A percentile compares a stretch with the other conserved stretches of the same genome.
Conservation (phyloP, 2,888 invertebrate genomes). For the Chalcosyrphus nemorum region DNA sequence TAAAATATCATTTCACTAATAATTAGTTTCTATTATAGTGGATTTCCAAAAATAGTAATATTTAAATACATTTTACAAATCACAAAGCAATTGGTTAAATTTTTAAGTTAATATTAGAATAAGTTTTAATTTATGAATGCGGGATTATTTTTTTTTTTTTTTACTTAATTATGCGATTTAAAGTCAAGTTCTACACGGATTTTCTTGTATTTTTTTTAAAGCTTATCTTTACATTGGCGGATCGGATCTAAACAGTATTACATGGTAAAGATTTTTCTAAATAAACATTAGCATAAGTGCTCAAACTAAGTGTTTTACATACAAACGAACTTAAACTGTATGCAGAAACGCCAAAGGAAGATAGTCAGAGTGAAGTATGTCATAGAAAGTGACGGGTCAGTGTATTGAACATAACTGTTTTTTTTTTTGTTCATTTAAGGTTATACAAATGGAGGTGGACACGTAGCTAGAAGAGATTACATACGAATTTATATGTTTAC, state of each 20-base stretch:
- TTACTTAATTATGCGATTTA: slow-evolving; percentile 2
- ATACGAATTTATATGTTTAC: no score
- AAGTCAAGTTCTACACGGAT: background rate
- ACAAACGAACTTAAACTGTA: slow-evolving; percentile 32
- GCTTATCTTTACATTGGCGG: slow-evolving; percentile 34
- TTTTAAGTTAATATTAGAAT: background rate
- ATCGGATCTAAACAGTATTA: slow-evolving; percentile 2
- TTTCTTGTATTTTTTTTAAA: slow-evolving; percentile 30
- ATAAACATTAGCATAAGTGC: background rate
- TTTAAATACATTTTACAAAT: slow-evolving; percentile 28
- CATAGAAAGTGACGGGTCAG: background rate
- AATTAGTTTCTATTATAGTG: slow-evolving; percentile 1
- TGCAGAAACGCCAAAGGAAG: slow-evolving; percentile 4
- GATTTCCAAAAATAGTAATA: slow-evolving; percentile 6
- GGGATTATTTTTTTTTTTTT: background rate
- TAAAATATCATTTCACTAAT: slow-evolving; percentile 1
- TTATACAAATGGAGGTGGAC: background rate
- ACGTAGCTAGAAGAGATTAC: no score
- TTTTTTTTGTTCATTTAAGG: background rate
- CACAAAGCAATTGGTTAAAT: slow-evolving; percentile 19
- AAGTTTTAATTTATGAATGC: background rate
- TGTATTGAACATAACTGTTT: background rate
- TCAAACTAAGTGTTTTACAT: slow-evolving; percentile 35
- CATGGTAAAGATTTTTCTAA: background rate
- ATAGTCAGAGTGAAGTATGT: background rate